Conservation (phyloP, 2,888 invertebrate species). For the Lasioglossum leucozonium region DNA sequence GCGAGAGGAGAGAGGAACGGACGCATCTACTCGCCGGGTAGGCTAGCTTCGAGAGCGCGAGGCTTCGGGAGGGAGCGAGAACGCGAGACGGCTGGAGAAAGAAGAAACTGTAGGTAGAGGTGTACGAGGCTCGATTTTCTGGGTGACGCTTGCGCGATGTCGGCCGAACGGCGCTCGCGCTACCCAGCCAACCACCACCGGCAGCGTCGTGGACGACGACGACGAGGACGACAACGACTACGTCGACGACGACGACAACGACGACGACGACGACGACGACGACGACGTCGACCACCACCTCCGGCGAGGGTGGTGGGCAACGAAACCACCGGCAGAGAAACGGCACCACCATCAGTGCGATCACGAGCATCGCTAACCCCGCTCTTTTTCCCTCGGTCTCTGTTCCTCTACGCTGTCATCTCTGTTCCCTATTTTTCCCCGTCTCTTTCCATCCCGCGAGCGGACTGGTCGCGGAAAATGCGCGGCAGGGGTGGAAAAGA, state of each 20-base stretch:
- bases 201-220: slow-evolving; percentile 18
- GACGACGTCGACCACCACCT: slow-evolving; percentile 1
- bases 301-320: slow-evolving; percentile 35
- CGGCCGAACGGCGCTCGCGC: slow-evolving; percentile 58
- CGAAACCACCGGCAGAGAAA: slow-evolving; percentile 45
- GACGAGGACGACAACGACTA: slow-evolving; percentile 1
- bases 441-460: background rate
- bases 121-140: slow-evolving; percentile 72
- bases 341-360: slow-evolving; percentile 55
- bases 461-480: slow-evolving; percentile 64
- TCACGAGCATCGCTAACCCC: slow-evolving; percentile 58
- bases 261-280: background rate
- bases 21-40: slow-evolving; percentile 16
- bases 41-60: background rate
- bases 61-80: background rate
- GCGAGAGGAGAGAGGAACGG: slow-evolving; percentile 37
- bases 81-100: background rate
- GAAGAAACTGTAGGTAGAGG: slow-evolving; percentile 23
- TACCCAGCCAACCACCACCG: slow-evolving; percentile 42
- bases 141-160: slow-evolving; percentile 78
- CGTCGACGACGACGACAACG: background rate
- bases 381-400: background rate
- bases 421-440: background rate
- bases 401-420: background rate
- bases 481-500: slow-evolving; percentile 69